phyloP scores from a whole-genome alignment of 92 coral and sea anemone species.

The Porites cylindrica region DNA sequence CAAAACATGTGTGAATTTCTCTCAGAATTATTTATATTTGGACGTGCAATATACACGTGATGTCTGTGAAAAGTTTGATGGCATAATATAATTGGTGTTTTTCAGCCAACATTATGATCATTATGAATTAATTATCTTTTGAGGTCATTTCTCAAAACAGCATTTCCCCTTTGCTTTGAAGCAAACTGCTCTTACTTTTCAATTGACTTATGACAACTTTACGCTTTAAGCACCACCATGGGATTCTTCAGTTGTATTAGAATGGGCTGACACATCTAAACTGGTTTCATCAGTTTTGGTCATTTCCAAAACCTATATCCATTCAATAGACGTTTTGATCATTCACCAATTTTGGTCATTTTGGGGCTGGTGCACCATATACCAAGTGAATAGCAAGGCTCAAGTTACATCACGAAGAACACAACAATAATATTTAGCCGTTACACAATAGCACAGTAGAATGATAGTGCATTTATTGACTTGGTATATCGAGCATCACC shows the following conservation, averaged over 20 bases:
- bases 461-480: no score
- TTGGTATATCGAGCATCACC: no score
- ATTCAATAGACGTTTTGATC: no score
- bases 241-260: no score
- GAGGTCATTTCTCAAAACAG: neutral
- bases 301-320: neutral
- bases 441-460: no score
- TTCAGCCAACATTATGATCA: neutral
- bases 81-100: neutral
- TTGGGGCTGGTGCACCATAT: no score
- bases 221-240: neutral
- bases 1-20: neutral
- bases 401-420: no score
- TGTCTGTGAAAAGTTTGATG: neutral
- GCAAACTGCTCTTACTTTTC: no score
- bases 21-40: neutral
- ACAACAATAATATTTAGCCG: no score
- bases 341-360: no score
- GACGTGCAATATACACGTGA: neutral
- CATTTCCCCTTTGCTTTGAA: neutral
- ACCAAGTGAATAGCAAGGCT: no score
- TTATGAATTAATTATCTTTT: neutral
- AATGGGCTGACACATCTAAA: neutral
- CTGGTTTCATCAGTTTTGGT: neutral
- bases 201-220: neutral